These are phyloP conservation scores for Hydrochoerus hydrochaeris DNA, from an alignment of 2,113 vertebrate genomes.

Conservation along the genomic window DNA sequence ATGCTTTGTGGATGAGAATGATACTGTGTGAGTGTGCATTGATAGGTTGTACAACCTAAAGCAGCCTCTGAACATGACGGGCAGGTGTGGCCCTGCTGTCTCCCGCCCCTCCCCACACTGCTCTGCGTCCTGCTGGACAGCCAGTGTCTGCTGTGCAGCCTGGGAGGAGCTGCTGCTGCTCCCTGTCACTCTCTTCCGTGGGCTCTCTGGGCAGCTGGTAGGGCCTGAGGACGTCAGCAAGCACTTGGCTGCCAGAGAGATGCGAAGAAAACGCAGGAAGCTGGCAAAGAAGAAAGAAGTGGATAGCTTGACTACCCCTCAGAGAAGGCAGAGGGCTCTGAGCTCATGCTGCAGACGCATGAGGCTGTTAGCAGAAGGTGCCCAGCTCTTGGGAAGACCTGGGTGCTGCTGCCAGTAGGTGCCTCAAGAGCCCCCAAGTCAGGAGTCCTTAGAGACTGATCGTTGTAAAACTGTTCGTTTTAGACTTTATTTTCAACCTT, in stretches of 20 bases:
- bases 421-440: slow-evolving; percentile 57
- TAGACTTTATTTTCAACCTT: slow-evolving; percentile 69
- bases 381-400: slow-evolving; percentile 40
- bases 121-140: rapidly evolving
- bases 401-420: slow-evolving; percentile 59
- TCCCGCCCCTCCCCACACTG: rapidly evolving
- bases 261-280: slow-evolving; percentile 87
- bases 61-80: background rate
- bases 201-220: background rate
- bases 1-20: background rate
- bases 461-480: slow-evolving; percentile 59
- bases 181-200: background rate
- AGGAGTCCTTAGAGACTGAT: slow-evolving; percentile 9
- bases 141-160: rapidly evolving
- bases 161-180: background rate
- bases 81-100: background rate
- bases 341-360: slow-evolving; percentile 89
- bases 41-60: background rate
- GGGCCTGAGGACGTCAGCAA: slow-evolving; percentile 86
- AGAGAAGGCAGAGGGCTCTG: slow-evolving; percentile 88
- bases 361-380: slow-evolving; percentile 83
- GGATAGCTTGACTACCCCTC: slow-evolving; percentile 85
- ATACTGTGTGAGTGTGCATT: background rate
- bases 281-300: slow-evolving; percentile 88
- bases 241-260: slow-evolving; percentile 89